Evolutionary conservation across 1,140 invertebrate species (phyloP), one percentile per base, ranked within the genome.

Genomic region (Riptortus pedestris): DNA sequence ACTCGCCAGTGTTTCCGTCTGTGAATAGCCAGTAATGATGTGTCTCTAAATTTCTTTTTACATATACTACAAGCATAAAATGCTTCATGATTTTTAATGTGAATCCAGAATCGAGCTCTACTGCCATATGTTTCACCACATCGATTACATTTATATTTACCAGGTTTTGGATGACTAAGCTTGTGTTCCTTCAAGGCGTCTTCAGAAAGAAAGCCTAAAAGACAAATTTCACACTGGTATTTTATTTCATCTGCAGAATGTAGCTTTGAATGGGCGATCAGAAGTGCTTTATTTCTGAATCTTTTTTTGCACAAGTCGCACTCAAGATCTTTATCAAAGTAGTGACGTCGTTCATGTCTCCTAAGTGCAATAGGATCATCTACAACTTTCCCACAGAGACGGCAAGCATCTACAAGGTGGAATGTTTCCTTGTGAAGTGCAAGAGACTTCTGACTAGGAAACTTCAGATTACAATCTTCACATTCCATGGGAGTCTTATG

Each of bases 271-370:
- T 66, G 65, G 0, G 33, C 62, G 16, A 31, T 64, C 22, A 66
- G 24, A 20, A 33, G 16, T 16, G 62, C 16, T 59, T 66, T 66
- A 55, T 64, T 66, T 64, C 62, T 60, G 31, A 66, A 66, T 5
- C 55, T 38, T 55, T 52, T 60, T 18, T 52, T 43, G 24, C 65
- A 66, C 11, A 66, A 22, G 55, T 60, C 38, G 33, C 65, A 66
- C 27, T 66, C 24, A n/a, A 66, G 38, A 11, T 22, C 28, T 43
- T 63, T 63, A 1, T 63, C 59, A 55, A 63, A 66, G 33, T 55
- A 66, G 48, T 66, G 65, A 2, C 62, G 16, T n/a, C 33, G 60
- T 64, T 66, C 65, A 45, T 66, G 65, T 43, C 62, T 38, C 24
- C 38, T 60, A 27, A 66, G 62, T 28, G 55, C 27, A 16, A 59